Evolutionary conservation across 1,140 invertebrate species (phyloP).

Genomic region (Metaphire vulgaris): DNA sequence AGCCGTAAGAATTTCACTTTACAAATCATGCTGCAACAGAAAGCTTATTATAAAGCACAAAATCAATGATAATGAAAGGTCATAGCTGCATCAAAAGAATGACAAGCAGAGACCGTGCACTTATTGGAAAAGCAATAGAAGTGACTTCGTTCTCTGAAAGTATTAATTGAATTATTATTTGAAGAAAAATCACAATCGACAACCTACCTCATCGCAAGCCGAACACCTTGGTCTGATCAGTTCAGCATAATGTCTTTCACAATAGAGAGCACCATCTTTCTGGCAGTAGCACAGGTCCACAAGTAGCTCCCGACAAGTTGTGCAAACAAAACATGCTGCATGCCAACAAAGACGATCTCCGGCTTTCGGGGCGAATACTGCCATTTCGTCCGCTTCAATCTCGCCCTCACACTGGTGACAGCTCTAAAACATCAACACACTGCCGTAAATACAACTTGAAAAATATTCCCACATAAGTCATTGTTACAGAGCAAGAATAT

Average conservation of each 20-base stretch:
- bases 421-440: constrained; percentile 12
- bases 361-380: constrained; percentile 66
- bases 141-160: too few species aligned
- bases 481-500: too few species aligned
- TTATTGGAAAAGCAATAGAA: too few species aligned
- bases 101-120: too few species aligned
- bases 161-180: too few species aligned
- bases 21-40: too few species aligned
- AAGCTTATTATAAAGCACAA: too few species aligned
- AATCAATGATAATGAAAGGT: too few species aligned
- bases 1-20: too few species aligned
- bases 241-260: constrained; percentile 92
- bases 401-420: constrained; percentile 60
- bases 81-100: too few species aligned
- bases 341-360: constrained; percentile 78
- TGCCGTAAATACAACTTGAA: constrained; percentile 30
- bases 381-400: constrained; percentile 61
- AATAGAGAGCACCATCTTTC: constrained; percentile 69
- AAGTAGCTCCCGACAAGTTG: constrained; percentile 83
- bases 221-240: constrained; percentile 89
- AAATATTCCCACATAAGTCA: too few species aligned
- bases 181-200: too few species aligned
- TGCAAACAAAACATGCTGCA: constrained; percentile 87
- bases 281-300: constrained; percentile 96
- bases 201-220: constrained; percentile 87